Conservation (phyloP, 2,113 vertebrate genomes). For the Lophius piscatorius region DNA sequence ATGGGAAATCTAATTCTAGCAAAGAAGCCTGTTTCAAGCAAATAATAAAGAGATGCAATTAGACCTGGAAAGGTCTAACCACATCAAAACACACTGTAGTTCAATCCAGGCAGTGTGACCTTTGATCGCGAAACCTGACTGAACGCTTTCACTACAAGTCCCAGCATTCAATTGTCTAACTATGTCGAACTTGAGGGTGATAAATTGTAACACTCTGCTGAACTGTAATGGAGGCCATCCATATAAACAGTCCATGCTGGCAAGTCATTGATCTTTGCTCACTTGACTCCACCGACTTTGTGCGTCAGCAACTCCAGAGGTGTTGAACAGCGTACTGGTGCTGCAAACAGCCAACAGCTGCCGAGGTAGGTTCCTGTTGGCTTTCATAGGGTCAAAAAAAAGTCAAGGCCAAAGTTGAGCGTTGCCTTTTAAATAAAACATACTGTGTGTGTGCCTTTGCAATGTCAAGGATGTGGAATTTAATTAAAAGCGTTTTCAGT, state of each 20-base stretch:
- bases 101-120: constrained; percentile 18
- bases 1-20: too few relatives aligned
- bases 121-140: constrained; percentile 11
- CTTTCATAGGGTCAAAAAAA: constrained; percentile 7
- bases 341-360: constrained; percentile 11
- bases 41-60: constrained; percentile 4
- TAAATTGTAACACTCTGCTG: constrained; percentile 23
- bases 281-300: constrained; percentile 39
- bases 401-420: constrained; percentile 16
- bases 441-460: too few relatives aligned
- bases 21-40: too few relatives aligned
- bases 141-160: constrained; percentile 8
- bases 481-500: too few relatives aligned
- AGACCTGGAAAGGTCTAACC: background rate
- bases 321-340: background rate
- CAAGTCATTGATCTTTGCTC: constrained; percentile 30
- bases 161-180: constrained; percentile 19
- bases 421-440: too few relatives aligned
- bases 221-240: constrained; percentile 14
- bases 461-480: too few relatives aligned
- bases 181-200: constrained; percentile 19
- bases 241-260: constrained; percentile 1
- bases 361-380: constrained; percentile 6
- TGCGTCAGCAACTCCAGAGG: background rate
- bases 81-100: constrained; percentile 4